A percentile compares a stretch with the other conserved stretches of the same genome.
Evolutionary conservation across 2,888 invertebrate species (phyloP).

Genomic region (Brachyptera putata): DNA sequence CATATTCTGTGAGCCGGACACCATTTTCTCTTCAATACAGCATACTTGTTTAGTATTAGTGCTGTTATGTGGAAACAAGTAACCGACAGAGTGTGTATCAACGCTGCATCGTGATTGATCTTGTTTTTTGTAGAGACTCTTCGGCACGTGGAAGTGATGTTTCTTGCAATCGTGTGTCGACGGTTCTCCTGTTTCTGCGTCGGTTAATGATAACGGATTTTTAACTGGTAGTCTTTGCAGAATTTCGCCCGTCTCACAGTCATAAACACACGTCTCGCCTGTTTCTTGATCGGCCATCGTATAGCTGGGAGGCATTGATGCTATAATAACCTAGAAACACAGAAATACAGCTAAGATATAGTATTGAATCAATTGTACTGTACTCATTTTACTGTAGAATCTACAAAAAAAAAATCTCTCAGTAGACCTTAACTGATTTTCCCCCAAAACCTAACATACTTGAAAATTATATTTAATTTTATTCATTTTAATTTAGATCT

Average conservation of each 20-base stretch:
- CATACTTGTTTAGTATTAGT: slow-evolving; percentile 27
- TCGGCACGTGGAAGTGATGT: slow-evolving; percentile 31
- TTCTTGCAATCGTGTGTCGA: slow-evolving; percentile 34
- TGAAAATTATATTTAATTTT: no score
- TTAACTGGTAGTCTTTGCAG: slow-evolving; percentile 24
- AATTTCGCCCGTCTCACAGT: slow-evolving; percentile 25
- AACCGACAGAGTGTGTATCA: not conserved
- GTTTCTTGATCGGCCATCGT: slow-evolving; percentile 63
- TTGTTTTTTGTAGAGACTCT: not conserved
- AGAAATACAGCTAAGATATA: no score
- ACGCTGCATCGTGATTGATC: not conserved
- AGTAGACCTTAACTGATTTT: no score
- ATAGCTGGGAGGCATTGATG: no score
- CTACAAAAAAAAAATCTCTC: no score
- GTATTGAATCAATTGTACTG: no score
- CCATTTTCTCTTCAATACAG: slow-evolving; percentile 24
- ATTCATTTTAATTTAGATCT: no score
- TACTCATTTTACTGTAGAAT: no score
- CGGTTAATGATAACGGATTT: no score
- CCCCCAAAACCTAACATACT: no score
- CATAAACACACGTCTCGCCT: slow-evolving; percentile 46
- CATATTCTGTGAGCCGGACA: slow-evolving; percentile 32
- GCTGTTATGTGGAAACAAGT: slow-evolving; percentile 30
- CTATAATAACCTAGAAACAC: no score
- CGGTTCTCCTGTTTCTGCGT: slow-evolving; percentile 54